Evolutionary conservation across 2,888 invertebrate genomes (phyloP).

Genomic region (Melieria picta): DNA sequence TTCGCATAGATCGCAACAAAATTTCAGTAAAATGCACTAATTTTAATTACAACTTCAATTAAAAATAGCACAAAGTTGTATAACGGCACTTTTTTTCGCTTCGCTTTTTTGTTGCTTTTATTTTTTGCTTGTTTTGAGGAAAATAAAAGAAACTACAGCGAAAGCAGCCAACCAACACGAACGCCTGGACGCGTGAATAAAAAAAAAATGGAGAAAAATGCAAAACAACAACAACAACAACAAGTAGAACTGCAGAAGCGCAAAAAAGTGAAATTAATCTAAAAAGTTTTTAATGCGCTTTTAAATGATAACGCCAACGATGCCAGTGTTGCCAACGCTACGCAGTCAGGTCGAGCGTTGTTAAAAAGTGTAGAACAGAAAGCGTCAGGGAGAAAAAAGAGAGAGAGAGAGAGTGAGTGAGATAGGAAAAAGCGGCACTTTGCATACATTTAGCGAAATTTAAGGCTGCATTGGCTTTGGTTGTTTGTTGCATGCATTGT

Average conservation of each 20-base stretch:
- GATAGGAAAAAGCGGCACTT: too few species aligned
- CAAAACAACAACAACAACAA: constrained; percentile 30
- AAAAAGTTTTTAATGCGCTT: constrained; percentile 64
- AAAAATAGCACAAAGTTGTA: constrained; percentile 46
- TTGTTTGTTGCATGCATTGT: constrained; percentile 1
- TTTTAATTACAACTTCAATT: constrained; percentile 44
- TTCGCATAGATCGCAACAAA: constrained; percentile 31
- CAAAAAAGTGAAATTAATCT: constrained; percentile 59
- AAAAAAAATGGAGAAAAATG: constrained; percentile 7
- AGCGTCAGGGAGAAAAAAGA: too few species aligned
- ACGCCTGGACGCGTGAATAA: constrained; percentile 13
- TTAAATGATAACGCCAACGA: constrained; percentile 55
- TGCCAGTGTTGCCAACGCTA: constrained; percentile 8
- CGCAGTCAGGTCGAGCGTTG: background rate
- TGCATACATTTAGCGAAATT: too few species aligned
- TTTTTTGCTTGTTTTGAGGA: background rate
- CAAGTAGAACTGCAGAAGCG: constrained; percentile 22
- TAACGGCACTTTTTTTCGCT: background rate
- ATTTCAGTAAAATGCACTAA: constrained; percentile 41
- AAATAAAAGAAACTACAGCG: constrained; percentile 8
- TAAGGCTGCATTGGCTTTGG: background rate
- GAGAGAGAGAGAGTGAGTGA: too few species aligned
- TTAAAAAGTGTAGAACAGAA: too few species aligned
- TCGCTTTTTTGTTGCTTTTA: background rate
- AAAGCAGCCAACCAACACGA: constrained; percentile 19